phyloP scores from a whole-genome alignment of 1,140 invertebrate species.

The Sitophilus oryzae region DNA sequence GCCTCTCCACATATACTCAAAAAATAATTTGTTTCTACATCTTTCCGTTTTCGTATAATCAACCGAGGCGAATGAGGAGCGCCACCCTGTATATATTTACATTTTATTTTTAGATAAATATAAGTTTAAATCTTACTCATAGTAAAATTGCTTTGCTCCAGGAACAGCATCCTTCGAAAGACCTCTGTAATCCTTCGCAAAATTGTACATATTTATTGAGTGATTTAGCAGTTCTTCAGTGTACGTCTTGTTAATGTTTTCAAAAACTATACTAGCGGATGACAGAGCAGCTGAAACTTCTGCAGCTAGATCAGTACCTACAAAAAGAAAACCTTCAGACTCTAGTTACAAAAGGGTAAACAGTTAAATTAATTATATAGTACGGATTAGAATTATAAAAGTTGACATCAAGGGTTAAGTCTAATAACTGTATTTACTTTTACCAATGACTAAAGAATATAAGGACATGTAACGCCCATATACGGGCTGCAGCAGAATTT shows the following conservation, averaged over 20 bases:
- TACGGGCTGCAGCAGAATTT: no score
- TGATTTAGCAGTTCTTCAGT: constrained; percentile 48
- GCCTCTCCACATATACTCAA: no score
- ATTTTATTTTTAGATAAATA: no score
- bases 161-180: constrained; percentile 54
- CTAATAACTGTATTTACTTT: no score
- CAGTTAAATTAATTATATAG: not conserved
- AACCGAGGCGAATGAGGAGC: no score
- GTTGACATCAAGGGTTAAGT: no score
- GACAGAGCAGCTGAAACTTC: constrained; percentile 59
- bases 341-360: not conserved
- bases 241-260: constrained; percentile 47
- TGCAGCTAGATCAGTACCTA: constrained; percentile 55
- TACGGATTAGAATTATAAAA: constrained; percentile 4
- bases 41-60: no score
- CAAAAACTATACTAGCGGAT: constrained; percentile 51
- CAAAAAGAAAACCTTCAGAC: constrained; percentile 34
- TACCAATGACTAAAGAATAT: no score
- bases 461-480: no score
- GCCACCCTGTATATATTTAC: no score
- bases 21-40: no score
- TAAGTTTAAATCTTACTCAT: constrained; percentile 45
- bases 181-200: constrained; percentile 52
- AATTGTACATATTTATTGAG: constrained; percentile 54
- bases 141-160: constrained; percentile 51